Conservation (phyloP, 1,140 invertebrate genomes). For the Drosophila parvula region DNA sequence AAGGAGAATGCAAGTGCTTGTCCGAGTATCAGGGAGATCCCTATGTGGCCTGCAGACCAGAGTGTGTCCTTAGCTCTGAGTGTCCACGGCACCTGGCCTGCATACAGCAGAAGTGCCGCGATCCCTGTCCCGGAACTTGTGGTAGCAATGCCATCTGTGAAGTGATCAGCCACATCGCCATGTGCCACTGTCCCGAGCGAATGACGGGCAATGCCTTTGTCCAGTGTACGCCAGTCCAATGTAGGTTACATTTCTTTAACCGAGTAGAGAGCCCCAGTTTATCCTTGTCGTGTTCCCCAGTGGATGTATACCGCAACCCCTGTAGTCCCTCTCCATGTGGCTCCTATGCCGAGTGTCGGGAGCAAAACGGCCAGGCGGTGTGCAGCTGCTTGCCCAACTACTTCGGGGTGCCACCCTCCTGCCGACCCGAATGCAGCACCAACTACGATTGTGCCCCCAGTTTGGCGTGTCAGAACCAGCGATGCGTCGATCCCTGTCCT, state of each 20-base stretch:
- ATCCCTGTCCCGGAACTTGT: conserved; percentile 91
- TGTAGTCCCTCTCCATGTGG: conserved; percentile 92
- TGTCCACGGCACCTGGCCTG: conserved; percentile 90
- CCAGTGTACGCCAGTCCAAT: conserved; percentile 80
- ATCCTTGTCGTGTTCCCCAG: conserved; percentile 34
- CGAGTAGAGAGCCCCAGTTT: conserved; percentile 3
- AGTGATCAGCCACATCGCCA: conserved; percentile 91
- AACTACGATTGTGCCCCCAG: conserved; percentile 88
- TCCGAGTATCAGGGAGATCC: conserved; percentile 88
- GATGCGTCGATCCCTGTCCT: conserved; percentile 88
- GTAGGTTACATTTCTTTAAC: conserved; percentile 76
- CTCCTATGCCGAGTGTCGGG: conserved; percentile 87
- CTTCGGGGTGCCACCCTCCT: conserved; percentile 87
- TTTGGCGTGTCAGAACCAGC: conserved; percentile 88
- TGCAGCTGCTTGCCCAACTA: conserved; percentile 88
- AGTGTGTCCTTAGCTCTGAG: conserved; percentile 93
- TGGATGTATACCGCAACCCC: conserved; percentile 83
- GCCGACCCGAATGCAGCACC: conserved; percentile 87
- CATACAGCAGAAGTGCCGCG: conserved; percentile 89
- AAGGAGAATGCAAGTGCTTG: conserved; percentile 89
- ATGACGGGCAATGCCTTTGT: conserved; percentile 92
- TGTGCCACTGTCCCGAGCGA: conserved; percentile 89
- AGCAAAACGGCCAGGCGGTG: conserved; percentile 86
- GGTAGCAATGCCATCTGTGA: conserved; percentile 89
- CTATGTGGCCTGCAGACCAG: conserved; percentile 89